A percentile compares a stretch with the other conserved stretches of the same genome.
Evolutionary conservation across 2,797 vertebrate genomes (phyloP).

Genomic region (Pempheris klunzingeri): DNA sequence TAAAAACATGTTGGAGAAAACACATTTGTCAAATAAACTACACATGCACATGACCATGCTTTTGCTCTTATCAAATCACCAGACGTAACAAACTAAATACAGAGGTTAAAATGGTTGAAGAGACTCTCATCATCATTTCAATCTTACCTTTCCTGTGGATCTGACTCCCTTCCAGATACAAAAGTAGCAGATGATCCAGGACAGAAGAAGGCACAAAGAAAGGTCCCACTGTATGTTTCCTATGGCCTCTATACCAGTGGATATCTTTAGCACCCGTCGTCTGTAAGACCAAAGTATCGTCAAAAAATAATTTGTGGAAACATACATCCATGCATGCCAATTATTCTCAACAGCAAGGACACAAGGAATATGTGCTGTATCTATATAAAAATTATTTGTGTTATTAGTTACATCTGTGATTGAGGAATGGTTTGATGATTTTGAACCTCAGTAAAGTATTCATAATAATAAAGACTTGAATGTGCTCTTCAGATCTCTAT

Average conservation of each 20-base stretch:
- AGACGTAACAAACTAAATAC: no score
- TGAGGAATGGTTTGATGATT: constrained; percentile 16
- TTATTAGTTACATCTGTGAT: constrained; percentile 7
- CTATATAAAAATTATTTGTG: no score
- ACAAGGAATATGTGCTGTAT: no score
- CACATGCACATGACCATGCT: neutral
- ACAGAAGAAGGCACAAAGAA: constrained; percentile 89
- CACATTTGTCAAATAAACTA: neutral
- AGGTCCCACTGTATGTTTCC: constrained; percentile 91
- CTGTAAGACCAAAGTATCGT: constrained; percentile 70
- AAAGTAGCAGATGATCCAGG: constrained; percentile 93
- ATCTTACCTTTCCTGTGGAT: constrained; percentile 91
- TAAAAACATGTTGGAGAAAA: neutral
- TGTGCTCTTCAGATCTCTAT: constrained; percentile 5
- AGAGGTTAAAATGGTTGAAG: no score
- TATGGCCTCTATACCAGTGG: constrained; percentile 87
- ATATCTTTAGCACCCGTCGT: constrained; percentile 89
- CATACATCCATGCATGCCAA: neutral
- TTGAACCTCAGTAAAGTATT: constrained; percentile 3
- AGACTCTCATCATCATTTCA: neutral
- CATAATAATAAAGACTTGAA: constrained; percentile 3
- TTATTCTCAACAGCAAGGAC: no score
- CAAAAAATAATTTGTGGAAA: neutral
- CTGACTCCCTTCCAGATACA: constrained; percentile 95
- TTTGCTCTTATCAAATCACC: no score